phyloP scores from a whole-genome alignment of 2,888 invertebrate species.

The Stenichneumon culpator region DNA sequence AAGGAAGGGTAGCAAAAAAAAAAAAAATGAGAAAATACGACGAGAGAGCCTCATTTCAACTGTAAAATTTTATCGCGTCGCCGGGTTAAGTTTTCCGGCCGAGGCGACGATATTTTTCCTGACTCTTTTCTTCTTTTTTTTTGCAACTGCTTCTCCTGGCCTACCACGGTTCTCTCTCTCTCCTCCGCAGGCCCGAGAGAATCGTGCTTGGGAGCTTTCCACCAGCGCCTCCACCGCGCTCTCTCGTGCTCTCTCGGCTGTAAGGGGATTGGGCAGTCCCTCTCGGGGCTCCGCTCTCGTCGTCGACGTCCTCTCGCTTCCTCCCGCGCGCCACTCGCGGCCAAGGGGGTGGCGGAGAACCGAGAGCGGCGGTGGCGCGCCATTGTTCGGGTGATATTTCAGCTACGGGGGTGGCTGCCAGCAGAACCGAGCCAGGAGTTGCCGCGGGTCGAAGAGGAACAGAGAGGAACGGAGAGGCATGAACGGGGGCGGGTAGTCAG shows the following conservation, averaged over 20 bases:
- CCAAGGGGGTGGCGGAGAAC: slow-evolving; percentile 33
- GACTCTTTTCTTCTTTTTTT: slow-evolving; percentile 65
- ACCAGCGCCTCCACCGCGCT: slow-evolving; percentile 26
- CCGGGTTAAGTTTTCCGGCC: slow-evolving; percentile 78
- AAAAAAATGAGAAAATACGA: slow-evolving; percentile 41
- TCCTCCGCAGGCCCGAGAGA: slow-evolving; percentile 58
- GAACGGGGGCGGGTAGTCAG: slow-evolving; percentile 81
- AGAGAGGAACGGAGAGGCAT: slow-evolving; percentile 21
- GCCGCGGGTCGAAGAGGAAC: slow-evolving; percentile 47
- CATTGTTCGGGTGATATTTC: slow-evolving; percentile 85
- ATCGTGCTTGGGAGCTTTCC: slow-evolving; percentile 36
- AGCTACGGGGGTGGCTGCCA: slow-evolving; percentile 80
- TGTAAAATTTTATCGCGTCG: slow-evolving; percentile 80
- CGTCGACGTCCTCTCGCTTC: slow-evolving; percentile 58
- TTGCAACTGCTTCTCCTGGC: slow-evolving; percentile 59
- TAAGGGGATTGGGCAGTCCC: slow-evolving; percentile 74
- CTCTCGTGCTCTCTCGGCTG: slow-evolving; percentile 40
- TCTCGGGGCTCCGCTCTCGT: slow-evolving; percentile 68
- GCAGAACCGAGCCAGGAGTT: slow-evolving; percentile 68
- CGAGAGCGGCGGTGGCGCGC: slow-evolving; percentile 71
- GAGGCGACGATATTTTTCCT: slow-evolving; percentile 79
- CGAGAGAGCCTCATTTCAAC: slow-evolving; percentile 72
- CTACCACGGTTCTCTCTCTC: slow-evolving; percentile 57
- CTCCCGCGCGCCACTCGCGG: slow-evolving; percentile 48
- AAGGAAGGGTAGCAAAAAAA: background rate